Base-by-base conservation (phyloP, 2,797 vertebrate genomes). In the Mormyrus hasselquistii region DNA sequence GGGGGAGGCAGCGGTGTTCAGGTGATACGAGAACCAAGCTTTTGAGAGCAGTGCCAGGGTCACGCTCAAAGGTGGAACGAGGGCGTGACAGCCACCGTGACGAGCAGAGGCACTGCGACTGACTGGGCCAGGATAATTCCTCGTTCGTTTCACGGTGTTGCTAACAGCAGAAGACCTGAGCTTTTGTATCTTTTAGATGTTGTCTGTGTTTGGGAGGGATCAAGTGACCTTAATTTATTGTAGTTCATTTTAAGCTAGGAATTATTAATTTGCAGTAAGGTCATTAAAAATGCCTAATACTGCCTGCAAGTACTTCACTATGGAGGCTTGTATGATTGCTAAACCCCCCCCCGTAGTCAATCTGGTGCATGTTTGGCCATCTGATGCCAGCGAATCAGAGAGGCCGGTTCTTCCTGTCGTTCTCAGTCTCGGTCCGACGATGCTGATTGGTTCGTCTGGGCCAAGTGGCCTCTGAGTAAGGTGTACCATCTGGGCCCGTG, bases 171-270 rank as follows among this genome's bases (percentile, higher is more conserved):
- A 34, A 29, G 22, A 89, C 65, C 53, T 57, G n/a, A 16, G 41
- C 82, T 47, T 88, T 90, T 89, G 49, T 89, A 85, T 89, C 84
- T 89, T 87, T 83, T 88, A 86, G 69, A 50, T 55, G n/a, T 89
- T 79, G 82, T 76, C 53, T 89, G 87, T 89, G 73, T 84, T 55
- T 87, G n/a, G 52, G 65, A 88, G 7, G 82, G 65, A 88, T 86
- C 85, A 89, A 87, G 79, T 90, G 87, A 88, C 87, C 88, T 89
- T 88, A 90, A 90, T 87, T 90, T 90, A 89, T 88, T 90, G 87
- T 90, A 86, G 88, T 84, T 90, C 34, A 87, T 90, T 88, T 76
- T 90, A 59, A 22, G 65, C 87, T 86, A 88, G 38, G 59, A 83
- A 88, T 86, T 53, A 88, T 12, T 44, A 41, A 38, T 86, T 86